These are phyloP conservation scores for Anas platyrhynchos DNA, from an alignment of 2,113 vertebrate species.

Conservation along the genomic window DNA sequence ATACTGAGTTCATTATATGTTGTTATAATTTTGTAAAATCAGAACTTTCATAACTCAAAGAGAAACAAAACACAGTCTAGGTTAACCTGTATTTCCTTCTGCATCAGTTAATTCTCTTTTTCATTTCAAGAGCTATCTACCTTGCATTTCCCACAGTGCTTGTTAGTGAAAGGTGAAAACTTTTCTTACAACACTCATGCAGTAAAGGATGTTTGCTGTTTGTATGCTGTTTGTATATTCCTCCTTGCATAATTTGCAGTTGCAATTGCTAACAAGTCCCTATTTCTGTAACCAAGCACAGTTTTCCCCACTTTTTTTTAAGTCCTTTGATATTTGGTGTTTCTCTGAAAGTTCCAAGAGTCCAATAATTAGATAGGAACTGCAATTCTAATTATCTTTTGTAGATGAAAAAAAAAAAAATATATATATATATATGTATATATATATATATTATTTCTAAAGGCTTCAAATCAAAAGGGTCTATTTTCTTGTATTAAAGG, in stretches of 20 bases:
- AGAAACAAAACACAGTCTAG: neutral
- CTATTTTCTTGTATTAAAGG: neutral
- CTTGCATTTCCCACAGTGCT: slow-evolving; percentile 14
- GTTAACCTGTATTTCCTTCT: neutral
- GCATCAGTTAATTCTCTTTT: neutral
- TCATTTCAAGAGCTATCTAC: neutral
- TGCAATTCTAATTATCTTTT: neutral
- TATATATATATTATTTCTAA: neutral
- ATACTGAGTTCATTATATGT: neutral
- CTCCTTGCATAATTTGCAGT: neutral
- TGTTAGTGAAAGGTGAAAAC: slow-evolving; percentile 8
- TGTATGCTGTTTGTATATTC: neutral
- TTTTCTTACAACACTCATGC: neutral
- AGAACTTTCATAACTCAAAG: neutral
- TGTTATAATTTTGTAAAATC: neutral
- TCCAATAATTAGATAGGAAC: neutral
- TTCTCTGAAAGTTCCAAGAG: neutral
- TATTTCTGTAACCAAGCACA: neutral
- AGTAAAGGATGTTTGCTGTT: neutral
- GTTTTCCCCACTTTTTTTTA: neutral
- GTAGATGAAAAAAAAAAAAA: neutral
- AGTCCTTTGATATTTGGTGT: neutral
- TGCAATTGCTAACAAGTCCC: neutral
- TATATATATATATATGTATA: neutral
- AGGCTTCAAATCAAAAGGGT: neutral